Evolutionary conservation across 2,113 vertebrate genomes (phyloP), one percentile per base, ranked within the genome.

Genomic region (Hippolais icterina): DNA sequence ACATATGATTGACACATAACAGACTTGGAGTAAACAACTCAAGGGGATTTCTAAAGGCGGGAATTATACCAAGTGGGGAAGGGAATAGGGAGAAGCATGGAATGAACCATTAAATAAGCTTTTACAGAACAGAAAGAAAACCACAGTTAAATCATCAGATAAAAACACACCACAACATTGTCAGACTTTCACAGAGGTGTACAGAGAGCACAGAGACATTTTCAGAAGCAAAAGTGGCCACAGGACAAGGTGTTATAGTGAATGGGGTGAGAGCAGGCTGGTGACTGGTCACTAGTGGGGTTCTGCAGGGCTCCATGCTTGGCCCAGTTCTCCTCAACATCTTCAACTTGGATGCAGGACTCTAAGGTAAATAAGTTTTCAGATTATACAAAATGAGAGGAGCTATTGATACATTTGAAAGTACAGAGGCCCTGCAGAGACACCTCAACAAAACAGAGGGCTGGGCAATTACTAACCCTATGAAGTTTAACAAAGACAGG

Each of bases 291-390:
- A 68, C 47, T 18, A 18, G 39, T 10, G 41, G 21, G 9, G 23
- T 8, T 46, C 46, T 0, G 0, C 9, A 53, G 61, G 33, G 15
- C 47, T 61, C 6, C 25, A 27, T 35, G 14, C 18, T 61, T 7
- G 2, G 11, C 12, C 25, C 41, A 31, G n/a, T 12, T n/a, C 41
- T 25, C n/a, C 47, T 60, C 20, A 47, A 35, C 29, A 27, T 83
- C 46, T 75, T 68, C 24, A 47, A 6, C 39, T 22, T 53, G 39
- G 60, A 53, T 0, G 1, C 24, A 41, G 39, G 29, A 60, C 41
- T 47, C 19, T 9, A 69, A 69, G 21, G 29, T 19, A 41, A 46
- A 3, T n/a, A 41, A 39, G 15, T 22, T 15, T 68, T 59, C 24
- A 82, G 46, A 39, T 18, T 7, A 24, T 14, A 10, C 6, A 35